A percentile compares a stretch with the other conserved stretches of the same genome.
phyloP scores from a whole-genome alignment of 2,888 invertebrate genomes.

The Oligia strigilis region DNA sequence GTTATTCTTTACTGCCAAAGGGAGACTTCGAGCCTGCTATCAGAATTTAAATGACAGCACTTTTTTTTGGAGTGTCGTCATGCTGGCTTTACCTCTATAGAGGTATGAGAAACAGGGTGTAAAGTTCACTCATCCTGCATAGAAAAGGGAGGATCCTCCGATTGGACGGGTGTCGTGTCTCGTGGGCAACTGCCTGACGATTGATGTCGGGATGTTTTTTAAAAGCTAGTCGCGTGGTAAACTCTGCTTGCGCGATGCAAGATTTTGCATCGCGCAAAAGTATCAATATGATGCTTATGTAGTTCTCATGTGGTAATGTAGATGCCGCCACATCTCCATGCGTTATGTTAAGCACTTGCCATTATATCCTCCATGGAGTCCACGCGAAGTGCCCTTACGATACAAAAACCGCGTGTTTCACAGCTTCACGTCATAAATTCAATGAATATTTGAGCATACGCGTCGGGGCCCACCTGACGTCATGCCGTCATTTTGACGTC shows the following conservation, averaged over 20 bases:
- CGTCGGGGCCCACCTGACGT: conserved; percentile 57
- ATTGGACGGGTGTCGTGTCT: neutral
- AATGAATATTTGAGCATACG: conserved; percentile 57
- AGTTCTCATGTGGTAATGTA: neutral
- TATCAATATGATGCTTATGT: neutral
- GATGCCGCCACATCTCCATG: neutral
- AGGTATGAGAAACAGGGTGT: neutral
- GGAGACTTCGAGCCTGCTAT: neutral
- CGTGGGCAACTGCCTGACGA: neutral
- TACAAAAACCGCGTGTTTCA: neutral
- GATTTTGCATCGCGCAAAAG: neutral
- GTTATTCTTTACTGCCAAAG: neutral
- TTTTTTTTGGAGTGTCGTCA: neutral
- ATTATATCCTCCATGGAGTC: neutral
- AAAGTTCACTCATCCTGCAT: neutral
- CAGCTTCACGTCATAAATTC: conserved; percentile 55
- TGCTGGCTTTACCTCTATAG: neutral
- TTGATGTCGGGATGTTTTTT: too few species aligned
- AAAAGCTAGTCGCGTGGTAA: too few species aligned
- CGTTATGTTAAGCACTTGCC: too few species aligned
- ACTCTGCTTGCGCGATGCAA: neutral
- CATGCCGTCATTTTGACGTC: conserved; percentile 64
- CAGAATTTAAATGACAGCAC: too few species aligned
- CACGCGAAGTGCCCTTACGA: neutral
- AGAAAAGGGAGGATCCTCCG: neutral